Evolutionary conservation across 2,888 invertebrate genomes (phyloP).

Genomic region (Apodemia hepburni): DNA sequence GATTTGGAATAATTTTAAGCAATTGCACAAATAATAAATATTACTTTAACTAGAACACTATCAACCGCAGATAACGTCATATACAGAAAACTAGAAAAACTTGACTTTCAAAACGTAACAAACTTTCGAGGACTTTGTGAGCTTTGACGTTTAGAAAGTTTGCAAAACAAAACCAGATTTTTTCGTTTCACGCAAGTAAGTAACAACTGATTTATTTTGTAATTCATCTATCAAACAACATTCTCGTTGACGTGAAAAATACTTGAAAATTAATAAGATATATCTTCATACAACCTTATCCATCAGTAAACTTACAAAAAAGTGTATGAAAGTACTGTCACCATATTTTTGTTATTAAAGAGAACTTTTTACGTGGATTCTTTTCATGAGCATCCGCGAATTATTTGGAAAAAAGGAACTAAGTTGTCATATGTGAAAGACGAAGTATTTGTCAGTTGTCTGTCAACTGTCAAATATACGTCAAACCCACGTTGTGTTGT

Average conservation of each 20-base stretch:
- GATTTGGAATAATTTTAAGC: not conserved
- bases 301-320: not conserved
- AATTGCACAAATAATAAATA: not conserved
- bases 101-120: conserved; percentile 46
- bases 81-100: conserved; percentile 64
- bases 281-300: not conserved
- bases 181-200: conserved; percentile 28
- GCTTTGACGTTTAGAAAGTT: conserved; percentile 67
- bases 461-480: conserved; percentile 21
- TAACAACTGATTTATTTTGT: not conserved
- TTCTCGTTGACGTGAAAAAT: not conserved
- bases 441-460: not conserved
- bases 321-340: not conserved
- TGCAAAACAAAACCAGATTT: conserved; percentile 38
- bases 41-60: conserved; percentile 23
- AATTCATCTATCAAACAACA: not conserved
- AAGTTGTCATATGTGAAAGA: not conserved
- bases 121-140: conserved; percentile 50
- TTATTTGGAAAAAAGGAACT: not conserved
- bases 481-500: conserved; percentile 27
- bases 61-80: conserved; percentile 25
- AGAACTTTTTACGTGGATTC: not conserved
- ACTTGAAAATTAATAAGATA: not conserved
- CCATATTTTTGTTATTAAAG: not conserved
- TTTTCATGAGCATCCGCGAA: not conserved